Conservation (phyloP, 2,113 vertebrate species). For the Himantopus leucocephalus region DNA sequence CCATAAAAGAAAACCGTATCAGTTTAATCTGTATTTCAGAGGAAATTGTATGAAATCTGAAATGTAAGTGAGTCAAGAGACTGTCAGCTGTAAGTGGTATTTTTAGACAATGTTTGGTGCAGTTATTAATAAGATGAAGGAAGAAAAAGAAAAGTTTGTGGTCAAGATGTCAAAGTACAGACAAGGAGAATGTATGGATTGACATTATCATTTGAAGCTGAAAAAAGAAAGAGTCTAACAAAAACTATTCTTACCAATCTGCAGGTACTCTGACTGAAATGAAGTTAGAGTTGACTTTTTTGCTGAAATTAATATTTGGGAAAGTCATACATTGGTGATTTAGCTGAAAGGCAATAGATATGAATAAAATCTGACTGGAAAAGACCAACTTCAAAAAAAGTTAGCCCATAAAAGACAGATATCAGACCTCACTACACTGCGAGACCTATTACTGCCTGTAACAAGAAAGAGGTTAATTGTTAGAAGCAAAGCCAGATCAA, state of each 20-base stretch:
- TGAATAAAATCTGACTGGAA: background rate
- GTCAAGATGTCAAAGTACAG: background rate
- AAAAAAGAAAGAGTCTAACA: background rate
- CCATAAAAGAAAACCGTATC: background rate
- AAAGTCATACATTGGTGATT: background rate
- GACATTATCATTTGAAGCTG: background rate
- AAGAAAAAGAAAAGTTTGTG: background rate
- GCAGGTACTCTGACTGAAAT: background rate
- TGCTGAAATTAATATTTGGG: background rate
- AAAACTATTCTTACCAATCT: background rate
- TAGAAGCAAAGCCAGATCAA: background rate
- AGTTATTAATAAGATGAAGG: background rate
- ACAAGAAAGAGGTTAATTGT: background rate
- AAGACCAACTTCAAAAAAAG: background rate
- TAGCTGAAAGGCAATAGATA: background rate
- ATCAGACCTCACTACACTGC: background rate
- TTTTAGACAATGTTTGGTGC: background rate
- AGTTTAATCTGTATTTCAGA: background rate
- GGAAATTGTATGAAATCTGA: background rate
- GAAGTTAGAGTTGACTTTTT: background rate
- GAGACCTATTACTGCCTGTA: background rate
- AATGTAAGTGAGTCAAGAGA: background rate
- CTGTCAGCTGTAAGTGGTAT: accelerated
- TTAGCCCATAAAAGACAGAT: background rate
- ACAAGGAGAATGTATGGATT: background rate